Evolutionary conservation across 2,888 invertebrate species (phyloP).

Genomic region (Drosophila seclusa): DNA sequence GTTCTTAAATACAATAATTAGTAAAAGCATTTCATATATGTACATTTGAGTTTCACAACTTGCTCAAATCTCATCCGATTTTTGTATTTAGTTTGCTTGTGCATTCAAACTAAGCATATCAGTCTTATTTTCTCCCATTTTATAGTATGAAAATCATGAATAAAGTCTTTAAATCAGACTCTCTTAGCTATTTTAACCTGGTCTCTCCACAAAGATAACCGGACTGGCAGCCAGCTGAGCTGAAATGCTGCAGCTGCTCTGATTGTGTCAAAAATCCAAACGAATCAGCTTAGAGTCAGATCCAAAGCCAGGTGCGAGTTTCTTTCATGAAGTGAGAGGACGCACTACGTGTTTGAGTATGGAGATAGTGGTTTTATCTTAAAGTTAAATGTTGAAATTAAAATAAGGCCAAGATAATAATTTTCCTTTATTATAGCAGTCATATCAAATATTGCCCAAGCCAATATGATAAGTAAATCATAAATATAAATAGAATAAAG

Average conservation of each 20-base stretch:
- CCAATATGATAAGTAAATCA: neutral
- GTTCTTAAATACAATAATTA: neutral
- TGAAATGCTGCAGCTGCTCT: constrained; percentile 3
- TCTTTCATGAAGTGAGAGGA: constrained; percentile 8
- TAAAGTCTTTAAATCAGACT: neutral
- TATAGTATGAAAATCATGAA: neutral
- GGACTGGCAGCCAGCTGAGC: neutral
- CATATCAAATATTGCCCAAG: neutral
- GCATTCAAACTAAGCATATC: neutral
- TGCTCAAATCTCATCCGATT: neutral
- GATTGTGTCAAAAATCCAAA: constrained; percentile 10
- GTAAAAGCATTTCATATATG: neutral
- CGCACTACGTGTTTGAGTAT: neutral
- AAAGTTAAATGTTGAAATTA: neutral
- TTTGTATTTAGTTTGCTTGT: neutral
- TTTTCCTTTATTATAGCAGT: neutral
- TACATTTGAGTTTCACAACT: neutral
- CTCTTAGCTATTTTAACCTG: neutral
- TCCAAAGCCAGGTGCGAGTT: constrained; percentile 19
- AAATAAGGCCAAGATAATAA: neutral
- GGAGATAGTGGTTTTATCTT: neutral
- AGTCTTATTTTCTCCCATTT: neutral
- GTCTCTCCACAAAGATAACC: neutral
- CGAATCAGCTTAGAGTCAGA: constrained; percentile 44
- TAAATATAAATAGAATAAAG: neutral